A percentile compares a stretch with the other conserved stretches of the same genome.
These are phyloP conservation scores for Artemia sinica DNA, from an alignment of 2,888 invertebrate genomes.

Conservation along the genomic window DNA sequence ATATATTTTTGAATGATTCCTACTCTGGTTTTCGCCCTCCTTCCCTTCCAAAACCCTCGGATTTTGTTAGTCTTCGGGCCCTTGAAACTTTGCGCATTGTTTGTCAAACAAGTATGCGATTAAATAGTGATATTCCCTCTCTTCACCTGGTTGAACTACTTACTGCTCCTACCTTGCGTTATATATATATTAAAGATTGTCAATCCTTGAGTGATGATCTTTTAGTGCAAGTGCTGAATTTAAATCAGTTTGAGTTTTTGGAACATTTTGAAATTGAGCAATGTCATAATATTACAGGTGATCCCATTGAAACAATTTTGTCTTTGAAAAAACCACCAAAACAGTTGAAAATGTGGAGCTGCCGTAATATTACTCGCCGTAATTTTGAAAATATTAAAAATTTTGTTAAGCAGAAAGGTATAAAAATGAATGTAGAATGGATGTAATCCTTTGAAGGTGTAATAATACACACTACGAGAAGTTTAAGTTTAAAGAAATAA, in stretches of 20 bases:
- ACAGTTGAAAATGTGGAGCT: slow-evolving; percentile 19
- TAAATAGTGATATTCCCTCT: slow-evolving; percentile 15
- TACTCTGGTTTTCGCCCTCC: slow-evolving; percentile 14
- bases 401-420: slow-evolving; percentile 14
- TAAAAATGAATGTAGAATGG: slow-evolving; percentile 19
- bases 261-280: slow-evolving; percentile 20
- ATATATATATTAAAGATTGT: slow-evolving; percentile 17
- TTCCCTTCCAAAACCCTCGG: slow-evolving; percentile 9
- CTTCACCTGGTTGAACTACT: slow-evolving; percentile 15
- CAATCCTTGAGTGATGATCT: slow-evolving; percentile 15
- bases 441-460: slow-evolving; percentile 8
- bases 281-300: slow-evolving; percentile 11
- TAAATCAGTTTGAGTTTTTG: slow-evolving; percentile 1
- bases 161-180: neutral
- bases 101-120: slow-evolving; percentile 13
- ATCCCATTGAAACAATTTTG: slow-evolving; percentile 8
- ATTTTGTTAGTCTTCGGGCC: neutral
- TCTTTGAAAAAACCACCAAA: slow-evolving; percentile 8
- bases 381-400: slow-evolving; percentile 10
- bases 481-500: neutral
- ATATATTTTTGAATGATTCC: slow-evolving; percentile 12
- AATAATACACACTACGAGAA: neutral
- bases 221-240: slow-evolving; percentile 10
- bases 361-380: slow-evolving; percentile 14
- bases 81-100: slow-evolving; percentile 17